A percentile compares a stretch with the other conserved stretches of the same genome.
Evolutionary conservation across 2,797 vertebrate species (phyloP).

Genomic region (Cheirogaleus major): DNA sequence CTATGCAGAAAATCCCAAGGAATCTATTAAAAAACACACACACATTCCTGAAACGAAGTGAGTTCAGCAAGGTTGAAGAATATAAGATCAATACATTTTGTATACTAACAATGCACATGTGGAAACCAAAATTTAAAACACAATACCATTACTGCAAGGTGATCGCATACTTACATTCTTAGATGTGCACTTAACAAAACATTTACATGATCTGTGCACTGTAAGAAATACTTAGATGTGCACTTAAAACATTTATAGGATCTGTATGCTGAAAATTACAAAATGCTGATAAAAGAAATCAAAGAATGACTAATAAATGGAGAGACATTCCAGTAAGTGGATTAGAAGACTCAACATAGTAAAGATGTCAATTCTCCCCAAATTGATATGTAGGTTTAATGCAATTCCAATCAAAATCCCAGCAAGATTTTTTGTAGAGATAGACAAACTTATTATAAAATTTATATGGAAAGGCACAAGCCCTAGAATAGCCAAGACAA

Average conservation of each 20-base stretch:
- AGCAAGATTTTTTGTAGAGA: neutral
- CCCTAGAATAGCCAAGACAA: neutral
- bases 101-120: neutral
- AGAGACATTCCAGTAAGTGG: neutral
- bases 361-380: constrained; percentile 6
- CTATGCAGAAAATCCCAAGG: neutral
- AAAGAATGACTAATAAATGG: constrained; percentile 27
- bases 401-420: constrained; percentile 13
- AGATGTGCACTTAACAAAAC: neutral
- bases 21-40: neutral
- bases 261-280: neutral
- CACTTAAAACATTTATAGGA: neutral
- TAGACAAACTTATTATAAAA: constrained; percentile 19
- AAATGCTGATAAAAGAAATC: constrained; percentile 20
- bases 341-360: neutral
- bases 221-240: neutral
- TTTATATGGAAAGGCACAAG: constrained; percentile 4
- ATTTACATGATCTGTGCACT: neutral
- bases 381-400: neutral
- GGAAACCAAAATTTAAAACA: constrained; percentile 37
- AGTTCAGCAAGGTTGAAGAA: neutral
- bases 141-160: neutral
- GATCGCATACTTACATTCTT: neutral
- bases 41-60: neutral
- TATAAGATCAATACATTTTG: neutral